Conservation (phyloP, 2,113 vertebrate genomes). For the Stegostoma tigrinum region DNA sequence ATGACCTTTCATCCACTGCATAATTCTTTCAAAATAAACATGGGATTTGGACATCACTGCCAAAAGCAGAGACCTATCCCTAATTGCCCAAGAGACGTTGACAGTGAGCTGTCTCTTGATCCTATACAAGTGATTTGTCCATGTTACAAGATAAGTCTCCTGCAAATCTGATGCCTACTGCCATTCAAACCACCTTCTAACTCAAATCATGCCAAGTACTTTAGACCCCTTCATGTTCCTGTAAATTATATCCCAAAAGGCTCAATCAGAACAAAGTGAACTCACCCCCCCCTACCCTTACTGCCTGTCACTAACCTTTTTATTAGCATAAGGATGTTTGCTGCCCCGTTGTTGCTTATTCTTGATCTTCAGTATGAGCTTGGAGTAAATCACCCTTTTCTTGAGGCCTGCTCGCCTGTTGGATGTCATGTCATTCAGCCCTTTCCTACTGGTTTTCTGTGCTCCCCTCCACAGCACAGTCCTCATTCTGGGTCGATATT, state of each 20-base stretch:
- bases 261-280: neutral
- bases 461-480: constrained; percentile 64
- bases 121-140: neutral
- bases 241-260: neutral
- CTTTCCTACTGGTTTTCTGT: constrained; percentile 55
- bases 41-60: no score
- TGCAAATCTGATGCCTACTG: neutral
- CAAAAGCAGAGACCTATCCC: neutral
- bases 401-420: constrained; percentile 51
- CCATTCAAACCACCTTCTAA: neutral
- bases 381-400: constrained; percentile 74
- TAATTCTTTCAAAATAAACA: no score
- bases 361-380: constrained; percentile 89
- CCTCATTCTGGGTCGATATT: constrained; percentile 58
- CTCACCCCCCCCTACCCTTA: no score
- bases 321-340: constrained; percentile 79
- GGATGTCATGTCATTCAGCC: constrained; percentile 46
- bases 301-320: constrained; percentile 72
- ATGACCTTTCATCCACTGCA: neutral
- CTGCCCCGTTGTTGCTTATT: constrained; percentile 90
- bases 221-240: neutral
- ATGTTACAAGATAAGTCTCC: neutral
- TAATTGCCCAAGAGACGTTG: neutral
- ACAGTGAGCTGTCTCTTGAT: neutral
- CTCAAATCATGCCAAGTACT: neutral